phyloP scores from a whole-genome alignment of 1,140 invertebrate species.

The Megalonaias nervosa region DNA sequence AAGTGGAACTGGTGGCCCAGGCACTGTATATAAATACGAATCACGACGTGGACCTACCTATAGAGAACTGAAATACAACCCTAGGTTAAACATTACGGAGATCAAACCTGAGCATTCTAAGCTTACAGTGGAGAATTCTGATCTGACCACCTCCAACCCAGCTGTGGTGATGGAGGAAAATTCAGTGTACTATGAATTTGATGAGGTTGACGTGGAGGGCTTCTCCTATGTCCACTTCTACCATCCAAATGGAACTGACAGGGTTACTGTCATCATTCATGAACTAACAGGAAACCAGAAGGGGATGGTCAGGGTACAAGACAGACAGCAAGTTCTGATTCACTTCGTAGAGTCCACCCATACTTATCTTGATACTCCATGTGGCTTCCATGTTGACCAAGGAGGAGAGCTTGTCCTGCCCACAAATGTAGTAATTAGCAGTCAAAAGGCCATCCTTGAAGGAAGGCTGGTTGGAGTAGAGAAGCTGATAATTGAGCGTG shows the following conservation, averaged over 20 bases:
- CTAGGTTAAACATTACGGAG: slow-evolving; percentile 47
- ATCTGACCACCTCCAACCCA: slow-evolving; percentile 48
- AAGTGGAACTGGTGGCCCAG: slow-evolving; percentile 51
- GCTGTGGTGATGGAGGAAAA: slow-evolving; percentile 60
- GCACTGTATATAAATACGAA: slow-evolving; percentile 62
- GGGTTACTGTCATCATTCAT: slow-evolving; percentile 53
- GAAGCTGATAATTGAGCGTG: slow-evolving; percentile 49
- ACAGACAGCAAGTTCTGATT: slow-evolving; percentile 48
- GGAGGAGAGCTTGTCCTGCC: slow-evolving; percentile 58
- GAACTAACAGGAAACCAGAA: slow-evolving; percentile 60
- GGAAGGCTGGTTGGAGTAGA: slow-evolving; percentile 56
- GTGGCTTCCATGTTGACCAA: slow-evolving; percentile 58
- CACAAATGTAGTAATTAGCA: slow-evolving; percentile 42
- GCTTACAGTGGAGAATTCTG: slow-evolving; percentile 52
- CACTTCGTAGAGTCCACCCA: slow-evolving; percentile 60
- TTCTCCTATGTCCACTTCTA: slow-evolving; percentile 63
- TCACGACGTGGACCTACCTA: slow-evolving; percentile 56
- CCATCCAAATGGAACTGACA: slow-evolving; percentile 44
- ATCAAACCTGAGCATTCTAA: slow-evolving; percentile 58
- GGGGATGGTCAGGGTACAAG: slow-evolving; percentile 53
- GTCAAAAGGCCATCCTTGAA: slow-evolving; percentile 48
- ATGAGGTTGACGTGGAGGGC: slow-evolving; percentile 59
- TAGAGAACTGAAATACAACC: slow-evolving; percentile 61
- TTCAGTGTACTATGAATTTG: slow-evolving; percentile 58
- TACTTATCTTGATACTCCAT: slow-evolving; percentile 59